Evolutionary conservation across 92 coral and sea anemone genomes (phyloP), one percentile per base, ranked within the genome.

Genomic region (Phenganax stokvisi): DNA sequence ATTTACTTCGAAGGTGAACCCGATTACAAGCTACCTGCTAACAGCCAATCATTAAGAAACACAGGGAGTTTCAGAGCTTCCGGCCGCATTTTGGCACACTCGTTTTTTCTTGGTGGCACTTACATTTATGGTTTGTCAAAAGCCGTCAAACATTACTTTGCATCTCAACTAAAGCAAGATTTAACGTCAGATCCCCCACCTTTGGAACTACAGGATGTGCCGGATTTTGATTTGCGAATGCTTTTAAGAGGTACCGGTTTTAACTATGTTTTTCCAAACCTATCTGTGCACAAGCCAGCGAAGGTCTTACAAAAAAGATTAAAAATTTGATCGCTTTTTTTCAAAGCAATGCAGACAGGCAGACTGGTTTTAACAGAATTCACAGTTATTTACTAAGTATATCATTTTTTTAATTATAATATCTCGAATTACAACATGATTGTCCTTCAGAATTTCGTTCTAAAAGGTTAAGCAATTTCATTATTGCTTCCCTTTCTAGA

Each of bases 41-140:
- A 71, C 76, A 71, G 56, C 37, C 76, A 55, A 71, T 52, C 76
- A 71, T 37, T 37, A 52, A 10, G 76, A 52, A 37, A 71, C 55
- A 71, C 52, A 71, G 76, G 76, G 55, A 71, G 54, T 12, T 71
- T 71, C 29, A 1, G 65, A 51, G 89, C 91, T 16, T 17, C 86
- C 12, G 89, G 89, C n/a, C 80, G 77, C 28, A 89, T 89, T 54
- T 71, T 86, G 11, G 87, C 87, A 51, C 91, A 89, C 71, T 89
- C 89, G 61, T 69, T 89, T 70, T 64, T 89, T 30, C 91, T 83
- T 85, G 87, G 87, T 57, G 91, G 91, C 16, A 87, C 91, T 61
- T 55, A 62, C 12, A 20, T 83, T 27, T 51, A 60, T 83, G 89
- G 87, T 11, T 37, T 89, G 63, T 79, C 87, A 54, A 70, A 75